These are phyloP conservation scores for Spinus olivaceus DNA, from an alignment of 2,797 vertebrate genomes.

Conservation along the genomic window DNA sequence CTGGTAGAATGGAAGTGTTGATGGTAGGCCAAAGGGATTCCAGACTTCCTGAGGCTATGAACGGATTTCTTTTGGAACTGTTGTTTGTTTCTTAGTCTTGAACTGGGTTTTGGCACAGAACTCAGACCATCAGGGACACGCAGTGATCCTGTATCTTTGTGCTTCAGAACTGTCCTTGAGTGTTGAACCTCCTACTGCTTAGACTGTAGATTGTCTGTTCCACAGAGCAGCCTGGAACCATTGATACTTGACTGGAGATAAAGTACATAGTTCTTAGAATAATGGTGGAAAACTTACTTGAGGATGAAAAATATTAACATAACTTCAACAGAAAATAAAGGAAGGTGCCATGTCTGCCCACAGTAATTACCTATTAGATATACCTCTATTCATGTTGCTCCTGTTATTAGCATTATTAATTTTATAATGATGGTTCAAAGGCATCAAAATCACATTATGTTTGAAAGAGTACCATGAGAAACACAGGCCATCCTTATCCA, in stretches of 20 bases:
- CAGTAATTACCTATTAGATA: background rate
- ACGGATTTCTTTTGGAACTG: background rate
- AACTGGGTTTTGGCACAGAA: background rate
- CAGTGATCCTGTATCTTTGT: background rate
- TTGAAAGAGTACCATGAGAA: background rate
- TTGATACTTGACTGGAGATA: background rate
- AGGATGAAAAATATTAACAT: background rate
- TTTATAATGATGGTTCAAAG: background rate
- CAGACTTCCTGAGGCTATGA: background rate
- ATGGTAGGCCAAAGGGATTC: background rate
- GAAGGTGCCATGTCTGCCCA: background rate
- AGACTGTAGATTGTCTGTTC: background rate
- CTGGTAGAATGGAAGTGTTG: background rate
- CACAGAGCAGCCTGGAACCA: background rate
- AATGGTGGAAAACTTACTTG: background rate
- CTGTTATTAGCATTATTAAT: background rate
- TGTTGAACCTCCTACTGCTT: background rate
- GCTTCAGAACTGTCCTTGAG: background rate
- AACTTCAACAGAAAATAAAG: background rate
- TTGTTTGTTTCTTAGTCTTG: background rate
- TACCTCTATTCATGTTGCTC: background rate
- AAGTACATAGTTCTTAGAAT: background rate
- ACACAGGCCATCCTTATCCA: background rate
- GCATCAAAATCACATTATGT: background rate
- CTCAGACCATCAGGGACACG: rapidly evolving